Evolutionary conservation across 1,140 invertebrate genomes (phyloP), one percentile per base, ranked within the genome.

Genomic region (Danaus melanippus): DNA sequence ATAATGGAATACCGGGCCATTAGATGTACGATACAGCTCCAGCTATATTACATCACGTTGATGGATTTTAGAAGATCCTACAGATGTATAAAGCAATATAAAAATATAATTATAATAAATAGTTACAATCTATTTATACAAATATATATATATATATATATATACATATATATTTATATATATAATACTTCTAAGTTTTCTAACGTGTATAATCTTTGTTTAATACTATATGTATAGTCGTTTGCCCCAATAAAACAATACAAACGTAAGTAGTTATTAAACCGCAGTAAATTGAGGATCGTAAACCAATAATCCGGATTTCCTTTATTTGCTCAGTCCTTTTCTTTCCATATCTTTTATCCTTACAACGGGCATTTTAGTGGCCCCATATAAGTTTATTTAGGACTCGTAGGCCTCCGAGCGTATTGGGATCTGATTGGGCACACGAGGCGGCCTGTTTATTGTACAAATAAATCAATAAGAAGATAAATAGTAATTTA

Each of bases 401-500:
- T 82, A 79, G 76, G 76, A 76, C 69, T 69, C 68, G 65, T 65
- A 67, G 62, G 46, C 58, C 60, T 65, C 63, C 62, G 55, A 55
- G 51, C 60, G 69, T 76, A 76, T 79, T 71, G 71, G 65, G 61
- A 57, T 53, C 69, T 75, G 76, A 82, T 82, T 79, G 76, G 74
- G 70, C 74, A 66, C 67, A 68, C 21, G 21, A 32, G 47, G 58
- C 60, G 69, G 63, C 60, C 48, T 66, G 71, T 77, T 76, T 74
- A 73, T 76, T 77, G 67, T 71, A 64, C 72, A 76, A 71, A 79
- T 76, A 79, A 73, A 81, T 77, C 70, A 74, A 71, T 71, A 73
- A 71, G 71, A 68, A 73, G 62, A 62, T 70, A 78, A 76, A 75
- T 59, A 54, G 58, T 50, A 60, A 54, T 59, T 69, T 61, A 67